These are phyloP conservation scores for Lerista edwardsae DNA, from an alignment of 2,797 vertebrate species.

Conservation along the genomic window DNA sequence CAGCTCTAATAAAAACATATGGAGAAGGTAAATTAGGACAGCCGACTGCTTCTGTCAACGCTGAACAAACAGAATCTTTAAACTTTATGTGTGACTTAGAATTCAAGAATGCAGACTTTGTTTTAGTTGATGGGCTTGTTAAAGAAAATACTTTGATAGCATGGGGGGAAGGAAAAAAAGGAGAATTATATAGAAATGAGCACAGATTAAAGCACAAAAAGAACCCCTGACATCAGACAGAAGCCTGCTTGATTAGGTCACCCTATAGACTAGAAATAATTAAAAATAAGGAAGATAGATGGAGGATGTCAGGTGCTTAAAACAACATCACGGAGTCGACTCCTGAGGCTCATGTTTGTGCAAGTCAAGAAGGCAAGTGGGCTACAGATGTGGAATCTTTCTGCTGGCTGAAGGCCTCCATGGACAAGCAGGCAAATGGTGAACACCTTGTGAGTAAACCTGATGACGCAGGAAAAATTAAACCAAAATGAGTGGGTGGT, in stretches of 20 bases:
- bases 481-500: constrained; percentile 22
- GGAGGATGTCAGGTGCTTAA: constrained; percentile 66
- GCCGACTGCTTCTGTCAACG: constrained; percentile 66
- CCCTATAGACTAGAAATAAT: constrained; percentile 67
- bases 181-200: constrained; percentile 62
- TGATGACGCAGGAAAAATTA: constrained; percentile 11
- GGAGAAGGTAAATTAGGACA: constrained; percentile 73
- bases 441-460: constrained; percentile 25
- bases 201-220: constrained; percentile 67
- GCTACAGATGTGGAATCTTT: constrained; percentile 46
- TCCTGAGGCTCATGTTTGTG: not conserved
- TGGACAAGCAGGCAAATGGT: constrained; percentile 44
- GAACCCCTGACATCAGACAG: constrained; percentile 62
- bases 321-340: constrained; percentile 40
- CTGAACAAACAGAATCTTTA: constrained; percentile 70
- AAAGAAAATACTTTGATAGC: constrained; percentile 64
- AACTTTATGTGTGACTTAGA: constrained; percentile 61
- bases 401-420: constrained; percentile 57
- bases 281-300: constrained; percentile 67
- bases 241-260: constrained; percentile 68
- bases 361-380: constrained; percentile 55
- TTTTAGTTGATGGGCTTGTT: constrained; percentile 66
- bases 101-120: constrained; percentile 71
- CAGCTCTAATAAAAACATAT: constrained; percentile 72
- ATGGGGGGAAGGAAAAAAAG: constrained; percentile 44